A percentile compares a stretch with the other conserved stretches of the same genome.
Evolutionary conservation across 2,113 vertebrate species (phyloP).

Genomic region (Larimichthys crocea): DNA sequence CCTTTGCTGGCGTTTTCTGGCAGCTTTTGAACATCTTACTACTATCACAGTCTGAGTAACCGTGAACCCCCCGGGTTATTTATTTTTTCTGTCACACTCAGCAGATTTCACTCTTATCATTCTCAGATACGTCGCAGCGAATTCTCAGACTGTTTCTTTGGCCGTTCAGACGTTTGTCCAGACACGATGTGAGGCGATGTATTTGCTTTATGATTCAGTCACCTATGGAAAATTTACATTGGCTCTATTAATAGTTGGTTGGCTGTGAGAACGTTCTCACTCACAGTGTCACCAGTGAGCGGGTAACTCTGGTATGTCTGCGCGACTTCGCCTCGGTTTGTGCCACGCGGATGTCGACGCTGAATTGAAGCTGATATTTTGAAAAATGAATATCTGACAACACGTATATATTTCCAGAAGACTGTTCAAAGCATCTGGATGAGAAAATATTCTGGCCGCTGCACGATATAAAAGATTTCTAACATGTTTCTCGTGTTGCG

Average conservation of each 20-base stretch:
- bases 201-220: conserved; percentile 15
- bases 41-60: conserved; percentile 24
- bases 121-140: conserved; percentile 76
- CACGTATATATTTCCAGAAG: no score
- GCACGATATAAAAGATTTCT: not conserved
- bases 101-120: conserved; percentile 47
- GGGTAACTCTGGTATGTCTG: not conserved
- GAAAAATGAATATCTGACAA: not conserved
- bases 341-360: not conserved
- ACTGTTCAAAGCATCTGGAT: not conserved
- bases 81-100: conserved; percentile 24
- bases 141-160: conserved; percentile 86
- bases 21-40: not conserved
- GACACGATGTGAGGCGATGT: conserved; percentile 11
- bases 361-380: not conserved
- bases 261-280: conserved; percentile 14
- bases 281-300: not conserved
- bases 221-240: conserved; percentile 24
- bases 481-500: not conserved
- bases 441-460: not conserved
- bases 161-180: conserved; percentile 20
- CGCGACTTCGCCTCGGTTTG: not conserved
- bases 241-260: conserved; percentile 12
- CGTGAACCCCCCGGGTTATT: not conserved
- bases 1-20: conserved; percentile 16